These are phyloP conservation scores for Marronus borbonicus DNA, from an alignment of 2,888 invertebrate genomes.

Conservation along the genomic window DNA sequence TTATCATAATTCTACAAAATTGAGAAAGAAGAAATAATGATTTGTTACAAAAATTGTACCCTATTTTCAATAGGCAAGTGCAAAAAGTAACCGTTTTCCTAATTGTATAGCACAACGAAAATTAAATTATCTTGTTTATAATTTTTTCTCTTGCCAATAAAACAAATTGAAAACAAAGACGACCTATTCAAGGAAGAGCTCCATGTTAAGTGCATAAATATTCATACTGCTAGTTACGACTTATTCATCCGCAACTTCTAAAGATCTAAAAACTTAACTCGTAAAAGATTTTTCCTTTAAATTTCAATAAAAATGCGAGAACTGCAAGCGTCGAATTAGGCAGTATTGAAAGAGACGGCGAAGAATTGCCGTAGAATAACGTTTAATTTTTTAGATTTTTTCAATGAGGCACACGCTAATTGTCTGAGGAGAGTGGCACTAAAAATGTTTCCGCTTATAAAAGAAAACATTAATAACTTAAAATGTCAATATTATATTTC, in stretches of 20 bases:
- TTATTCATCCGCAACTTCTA: slow-evolving; percentile 63
- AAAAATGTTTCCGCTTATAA: slow-evolving; percentile 38
- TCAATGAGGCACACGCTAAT: slow-evolving; percentile 62
- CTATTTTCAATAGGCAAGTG: too few species aligned
- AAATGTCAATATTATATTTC: too few species aligned
- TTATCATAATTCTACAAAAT: too few species aligned
- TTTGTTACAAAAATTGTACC: too few species aligned
- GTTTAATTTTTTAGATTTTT: slow-evolving; percentile 62
- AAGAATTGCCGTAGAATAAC: slow-evolving; percentile 63
- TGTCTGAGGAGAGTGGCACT: slow-evolving; percentile 52
- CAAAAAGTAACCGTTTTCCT: not conserved
- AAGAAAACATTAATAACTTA: too few species aligned
- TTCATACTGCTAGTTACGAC: slow-evolving; percentile 65
- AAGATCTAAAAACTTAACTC: slow-evolving; percentile 63
- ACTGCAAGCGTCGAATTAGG: slow-evolving; percentile 65
- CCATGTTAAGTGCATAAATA: slow-evolving; percentile 63
- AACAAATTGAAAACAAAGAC: slow-evolving; percentile 29
- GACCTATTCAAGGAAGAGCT: slow-evolving; percentile 16
- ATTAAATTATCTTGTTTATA: slow-evolving; percentile 3
- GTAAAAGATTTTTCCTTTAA: slow-evolving; percentile 64
- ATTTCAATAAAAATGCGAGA: slow-evolving; percentile 64
- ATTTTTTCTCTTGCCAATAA: not conserved
- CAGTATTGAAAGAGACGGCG: slow-evolving; percentile 64
- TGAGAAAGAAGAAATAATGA: too few species aligned
- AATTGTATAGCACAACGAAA: not conserved